Base-by-base conservation (phyloP, 2,888 invertebrate species). In the Candidula unifasciata region DNA sequence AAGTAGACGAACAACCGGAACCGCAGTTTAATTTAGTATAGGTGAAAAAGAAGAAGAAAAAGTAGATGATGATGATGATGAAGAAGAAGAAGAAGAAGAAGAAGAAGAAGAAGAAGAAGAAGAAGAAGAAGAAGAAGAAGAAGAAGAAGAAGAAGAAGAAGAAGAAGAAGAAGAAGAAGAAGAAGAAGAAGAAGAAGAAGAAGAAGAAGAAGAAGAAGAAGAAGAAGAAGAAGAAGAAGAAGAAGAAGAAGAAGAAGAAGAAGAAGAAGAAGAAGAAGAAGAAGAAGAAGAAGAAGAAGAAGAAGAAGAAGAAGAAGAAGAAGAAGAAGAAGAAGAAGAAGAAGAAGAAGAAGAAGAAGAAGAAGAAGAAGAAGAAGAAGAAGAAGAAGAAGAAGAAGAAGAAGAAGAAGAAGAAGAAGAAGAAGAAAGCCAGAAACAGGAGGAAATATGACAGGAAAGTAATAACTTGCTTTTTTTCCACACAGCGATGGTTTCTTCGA, bases 311-410 rank as follows among this genome's bases (percentile, higher is more conserved):
- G 60, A 44, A 69, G 80, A 73, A 54, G 52, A 64, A 71, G 80
- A 73, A 60, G 52, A 27, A 54, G 73, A 64, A 6, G 24, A 24
- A 33, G n/a, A 37, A 64, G 35, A 74, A 73, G 73, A 84, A 64
- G 71, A 37, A 73, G 64, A 80, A 37, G 60, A 66, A 80, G 74
- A 74, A 35, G 60, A 44, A 80, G 74, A 80, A 76, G 80, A 78
- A 86, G 83, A 81, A 60, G 60, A 35, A 87, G 80, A 82, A 74
- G 80, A 74, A 86, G 81, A 80, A n/a, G 33, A 74, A 5, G 78
- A 54, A 44, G 44, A 52, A 76, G 79, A 60, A 44, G 69, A 79
- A 79, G 71, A 78, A 37, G 78, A 33, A 54, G 71, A 68, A 60
- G 69, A 66, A 33, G 27, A 27, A 10, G 24, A 37, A 60, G 78